Evolutionary conservation across 35 echinoderm and acorn worm genomes (phyloP).

Genomic region (Patiria miniata): DNA sequence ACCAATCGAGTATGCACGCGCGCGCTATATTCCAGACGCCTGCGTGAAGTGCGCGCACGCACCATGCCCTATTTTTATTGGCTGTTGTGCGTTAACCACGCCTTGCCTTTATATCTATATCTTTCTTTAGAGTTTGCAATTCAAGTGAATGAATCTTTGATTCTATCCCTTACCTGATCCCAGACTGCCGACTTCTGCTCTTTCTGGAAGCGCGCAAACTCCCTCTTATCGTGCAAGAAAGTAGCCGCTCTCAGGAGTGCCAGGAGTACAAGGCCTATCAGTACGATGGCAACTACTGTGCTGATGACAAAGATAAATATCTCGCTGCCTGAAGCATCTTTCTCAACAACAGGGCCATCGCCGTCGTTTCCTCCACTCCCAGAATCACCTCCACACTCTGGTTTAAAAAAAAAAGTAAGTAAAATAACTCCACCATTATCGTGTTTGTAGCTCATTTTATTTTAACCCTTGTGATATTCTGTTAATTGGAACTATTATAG

Average conservation of each 20-base stretch:
- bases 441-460: no score
- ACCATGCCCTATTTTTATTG: no score
- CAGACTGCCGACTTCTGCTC: conserved; percentile 16
- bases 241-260: background rate
- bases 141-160: background rate
- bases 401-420: background rate
- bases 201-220: conserved; percentile 9
- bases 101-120: no score
- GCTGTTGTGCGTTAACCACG: no score
- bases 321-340: background rate
- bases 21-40: no score
- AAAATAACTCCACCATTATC: background rate
- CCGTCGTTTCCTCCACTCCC: background rate
- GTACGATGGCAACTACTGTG: conserved; percentile 8
- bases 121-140: no score
- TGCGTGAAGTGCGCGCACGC: no score
- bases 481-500: no score
- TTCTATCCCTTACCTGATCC: conserved; percentile 1
- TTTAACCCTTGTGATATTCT: no score
- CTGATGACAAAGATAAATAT: conserved; percentile 28
- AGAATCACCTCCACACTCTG: background rate
- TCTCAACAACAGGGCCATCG: background rate
- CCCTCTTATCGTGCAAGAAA: conserved; percentile 11
- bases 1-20: no score
- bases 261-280: conserved; percentile 15